Evolutionary conservation across 2,888 invertebrate species (phyloP), one percentile per base, ranked within the genome.

Genomic region (Augochlorella aurata): DNA sequence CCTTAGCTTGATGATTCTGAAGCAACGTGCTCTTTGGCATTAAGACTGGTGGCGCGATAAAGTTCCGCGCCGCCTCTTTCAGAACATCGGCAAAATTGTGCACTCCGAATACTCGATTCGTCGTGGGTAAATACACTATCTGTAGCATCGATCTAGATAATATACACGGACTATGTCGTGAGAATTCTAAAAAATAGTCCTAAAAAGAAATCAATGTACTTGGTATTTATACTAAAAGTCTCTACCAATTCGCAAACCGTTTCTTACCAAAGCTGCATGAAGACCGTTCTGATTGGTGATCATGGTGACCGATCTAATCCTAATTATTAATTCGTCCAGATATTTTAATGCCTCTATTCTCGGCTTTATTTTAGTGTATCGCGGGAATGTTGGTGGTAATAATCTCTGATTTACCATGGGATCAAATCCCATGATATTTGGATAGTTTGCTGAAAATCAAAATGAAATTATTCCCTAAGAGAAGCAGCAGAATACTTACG

Each of bases 311-410:
- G 96, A 96, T 91, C 97, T 96, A 72, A 98, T 95, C 82, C 98
- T 95, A 61, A 96, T 95, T n/a, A 98, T 95, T 89, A 99, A 95
- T 91, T 97, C 97, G 90, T 97, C 97, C 91, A 98, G 96, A 93
- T 97, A 97, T 85, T 95, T 95, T 82, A 98, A 93, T 52, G 98
- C 97, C 91, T 97, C 97, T 72, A 95, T 94, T 86, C 96, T 94
- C 67, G 96, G 96, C 89, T 97, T 97, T 90, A 99, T 98, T 94
- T 98, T 97, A 0, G 98, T 98, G 94, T 98, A 99, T 29, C 99
- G 96, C 0, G 99, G 99, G 95, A 99, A 99, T 24, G 99, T 99
- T 0, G 99, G 99, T n/a, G 99, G 99, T 76, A 99, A 95, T 71
- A 99, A 95, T 65, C 98, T 96, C 94, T 99, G 99, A 94, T 99